Evolutionary conservation across 1,140 invertebrate species (phyloP), one percentile per base, ranked within the genome.

Genomic region (Penaeus vannamei): DNA sequence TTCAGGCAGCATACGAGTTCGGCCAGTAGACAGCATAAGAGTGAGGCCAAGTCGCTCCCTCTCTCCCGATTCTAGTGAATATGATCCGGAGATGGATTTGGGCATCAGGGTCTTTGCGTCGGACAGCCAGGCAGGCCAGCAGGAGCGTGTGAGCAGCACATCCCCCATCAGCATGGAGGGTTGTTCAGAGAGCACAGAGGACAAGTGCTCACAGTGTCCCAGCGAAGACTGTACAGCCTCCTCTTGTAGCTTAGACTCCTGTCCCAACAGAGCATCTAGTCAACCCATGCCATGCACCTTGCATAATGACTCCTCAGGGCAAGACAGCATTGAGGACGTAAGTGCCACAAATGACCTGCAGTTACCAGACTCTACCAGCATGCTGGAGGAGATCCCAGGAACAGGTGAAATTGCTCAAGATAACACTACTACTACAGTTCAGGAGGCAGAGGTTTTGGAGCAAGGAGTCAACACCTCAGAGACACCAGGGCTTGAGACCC

Each of bases 171-270:
- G 86, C 61, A 53, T 60, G 23, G 86, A 72, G 17, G 86, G 64
- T 3, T 76, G 59, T 64, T 83, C 69, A 2, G 86, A 61, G 53
- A 77, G 69, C 61, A 72, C 22, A 22, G 84, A 87, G 22, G 85
- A 81, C 22, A 36, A 53, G 32, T 88, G 82, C 79, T 88, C 86
- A 14, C 86, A 61, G 14, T 88, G 86, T 22, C 86, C 64, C n/a
- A 84, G 86, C 29, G 79, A 87, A 60, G 86, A 88, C 72, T 88
- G 80, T 83, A 84, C 86, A 61, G 36, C 80, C 23, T 88, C 81
- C 8, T 84, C 64, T 42, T 88, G 86, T 84, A 88, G 86, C 62
- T 59, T 88, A 81, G 86, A 88, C n/a, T 88, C 64, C 22, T 88
- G 86, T 61, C 64, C 83, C 69, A 79, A 84, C 84, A 66, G 82